phyloP scores from a whole-genome alignment of 2,888 invertebrate genomes.

The Hoplodrina blanda region DNA sequence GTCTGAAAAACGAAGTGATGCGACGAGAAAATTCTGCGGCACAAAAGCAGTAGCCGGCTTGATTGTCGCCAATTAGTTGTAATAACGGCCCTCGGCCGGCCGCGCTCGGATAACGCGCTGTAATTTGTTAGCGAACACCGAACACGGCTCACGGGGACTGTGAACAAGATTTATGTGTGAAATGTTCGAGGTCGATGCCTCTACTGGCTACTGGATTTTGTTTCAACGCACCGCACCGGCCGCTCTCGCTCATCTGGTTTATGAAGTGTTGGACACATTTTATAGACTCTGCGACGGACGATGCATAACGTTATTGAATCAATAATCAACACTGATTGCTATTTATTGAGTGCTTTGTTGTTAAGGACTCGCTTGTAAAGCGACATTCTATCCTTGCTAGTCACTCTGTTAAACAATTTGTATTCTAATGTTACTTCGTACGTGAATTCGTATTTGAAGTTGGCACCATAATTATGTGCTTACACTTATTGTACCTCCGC shows the following conservation, averaged over 20 bases:
- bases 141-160: conserved; percentile 66
- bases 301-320: conserved; percentile 65
- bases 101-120: conserved; percentile 78
- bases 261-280: conserved; percentile 70
- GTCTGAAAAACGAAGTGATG: conserved; percentile 68
- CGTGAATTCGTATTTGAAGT: conserved; percentile 51
- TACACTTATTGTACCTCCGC: conserved; percentile 64
- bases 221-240: conserved; percentile 55
- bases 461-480: conserved; percentile 64
- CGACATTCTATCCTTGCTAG: conserved; percentile 29
- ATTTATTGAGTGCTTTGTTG: conserved; percentile 64
- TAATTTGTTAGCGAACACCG: conserved; percentile 80
- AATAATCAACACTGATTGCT: conserved; percentile 69
- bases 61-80: conserved; percentile 89
- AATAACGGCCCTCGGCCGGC: conserved; percentile 82
- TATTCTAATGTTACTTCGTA: conserved; percentile 32
- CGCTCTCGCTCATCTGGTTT: conserved; percentile 66
- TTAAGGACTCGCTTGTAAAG: conserved; percentile 38
- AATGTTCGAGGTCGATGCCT: conserved; percentile 82
- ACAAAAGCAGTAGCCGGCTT: conserved; percentile 80
- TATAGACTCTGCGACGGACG: conserved; percentile 60
- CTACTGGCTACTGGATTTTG: conserved; percentile 67
- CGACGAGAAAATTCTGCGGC: conserved; percentile 74
- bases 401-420: conserved; percentile 17
- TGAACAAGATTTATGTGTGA: conserved; percentile 85